Evolutionary conservation across 2,888 invertebrate species (phyloP).

Genomic region (Phytoseiulus persimilis): DNA sequence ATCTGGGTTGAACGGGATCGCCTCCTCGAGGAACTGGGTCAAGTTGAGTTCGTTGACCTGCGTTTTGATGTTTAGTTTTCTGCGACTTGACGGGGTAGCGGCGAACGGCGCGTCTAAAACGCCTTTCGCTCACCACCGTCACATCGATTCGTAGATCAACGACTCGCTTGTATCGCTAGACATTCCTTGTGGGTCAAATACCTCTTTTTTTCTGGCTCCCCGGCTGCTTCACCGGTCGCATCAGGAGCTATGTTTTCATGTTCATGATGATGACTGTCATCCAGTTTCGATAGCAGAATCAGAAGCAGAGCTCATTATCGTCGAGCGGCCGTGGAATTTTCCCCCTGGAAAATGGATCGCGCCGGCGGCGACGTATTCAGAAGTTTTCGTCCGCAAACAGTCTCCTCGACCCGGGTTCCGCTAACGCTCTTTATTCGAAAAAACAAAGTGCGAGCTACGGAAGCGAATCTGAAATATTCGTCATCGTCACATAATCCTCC

Average conservation of each 20-base stretch:
- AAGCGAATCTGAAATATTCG: no score
- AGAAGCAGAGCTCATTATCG: neutral
- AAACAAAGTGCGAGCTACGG: no score
- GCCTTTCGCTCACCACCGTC: neutral
- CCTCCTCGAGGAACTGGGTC: constrained; percentile 5
- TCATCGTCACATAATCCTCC: no score
- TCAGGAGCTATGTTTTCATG: neutral
- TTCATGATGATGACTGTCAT: neutral
- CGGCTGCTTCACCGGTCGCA: neutral
- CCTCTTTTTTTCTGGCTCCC: neutral
- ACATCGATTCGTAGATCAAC: neutral
- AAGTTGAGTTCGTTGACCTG: neutral
- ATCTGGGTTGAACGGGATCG: neutral
- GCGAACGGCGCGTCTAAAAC: neutral
- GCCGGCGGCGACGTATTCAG: no score
- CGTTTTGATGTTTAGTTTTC: neutral
- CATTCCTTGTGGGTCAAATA: neutral
- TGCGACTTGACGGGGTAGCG: neutral
- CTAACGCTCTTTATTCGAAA: no score
- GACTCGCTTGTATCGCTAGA: neutral
- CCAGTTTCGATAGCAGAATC: neutral
- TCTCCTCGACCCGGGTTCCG: no score
- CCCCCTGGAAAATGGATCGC: no score
- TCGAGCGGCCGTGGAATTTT: no score
- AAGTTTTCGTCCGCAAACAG: no score